Conservation (phyloP, 37 sponge, comb jelly and placozoan genomes). For the Mnemiopsis leidyi region DNA sequence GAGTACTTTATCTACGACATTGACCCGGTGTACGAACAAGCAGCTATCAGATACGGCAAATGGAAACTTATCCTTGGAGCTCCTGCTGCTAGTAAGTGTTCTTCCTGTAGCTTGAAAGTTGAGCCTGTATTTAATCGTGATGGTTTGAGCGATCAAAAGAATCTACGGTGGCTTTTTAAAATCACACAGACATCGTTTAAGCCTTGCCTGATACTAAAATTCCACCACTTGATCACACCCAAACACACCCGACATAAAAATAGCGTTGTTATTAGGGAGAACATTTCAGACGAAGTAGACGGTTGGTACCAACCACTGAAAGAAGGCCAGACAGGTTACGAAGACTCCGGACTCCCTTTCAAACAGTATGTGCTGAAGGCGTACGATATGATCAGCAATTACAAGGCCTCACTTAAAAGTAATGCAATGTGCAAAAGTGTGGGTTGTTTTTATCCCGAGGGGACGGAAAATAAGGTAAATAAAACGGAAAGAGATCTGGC, state of each 20-base stretch:
- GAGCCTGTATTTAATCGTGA: no score
- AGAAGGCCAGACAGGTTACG: not conserved
- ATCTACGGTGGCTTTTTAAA: no score
- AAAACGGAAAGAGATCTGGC: no score
- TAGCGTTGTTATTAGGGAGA: no score
- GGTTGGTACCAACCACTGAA: not conserved
- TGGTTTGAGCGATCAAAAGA: no score
- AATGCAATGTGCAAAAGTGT: not conserved
- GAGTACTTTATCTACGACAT: slow-evolving; percentile 43
- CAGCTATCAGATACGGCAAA: not conserved
- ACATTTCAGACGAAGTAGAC: not conserved
- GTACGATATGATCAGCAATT: not conserved
- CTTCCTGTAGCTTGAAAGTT: no score
- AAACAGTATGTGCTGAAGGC: not conserved
- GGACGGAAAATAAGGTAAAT: not conserved
- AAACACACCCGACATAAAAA: no score
- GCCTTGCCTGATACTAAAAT: no score
- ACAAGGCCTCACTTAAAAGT: not conserved
- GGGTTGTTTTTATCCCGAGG: slow-evolving; percentile 1
- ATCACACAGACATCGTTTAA: no score
- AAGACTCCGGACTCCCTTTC: not conserved
- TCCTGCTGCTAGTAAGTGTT: not conserved
- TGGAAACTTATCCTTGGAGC: slow-evolving; percentile 32
- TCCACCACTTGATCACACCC: no score
- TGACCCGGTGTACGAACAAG: slow-evolving; percentile 30